Percentiles rank a stretch among this genome's conserved stretches.
phyloP scores from a whole-genome alignment of 1,140 invertebrate genomes.

The Drosophila miranda region DNA sequence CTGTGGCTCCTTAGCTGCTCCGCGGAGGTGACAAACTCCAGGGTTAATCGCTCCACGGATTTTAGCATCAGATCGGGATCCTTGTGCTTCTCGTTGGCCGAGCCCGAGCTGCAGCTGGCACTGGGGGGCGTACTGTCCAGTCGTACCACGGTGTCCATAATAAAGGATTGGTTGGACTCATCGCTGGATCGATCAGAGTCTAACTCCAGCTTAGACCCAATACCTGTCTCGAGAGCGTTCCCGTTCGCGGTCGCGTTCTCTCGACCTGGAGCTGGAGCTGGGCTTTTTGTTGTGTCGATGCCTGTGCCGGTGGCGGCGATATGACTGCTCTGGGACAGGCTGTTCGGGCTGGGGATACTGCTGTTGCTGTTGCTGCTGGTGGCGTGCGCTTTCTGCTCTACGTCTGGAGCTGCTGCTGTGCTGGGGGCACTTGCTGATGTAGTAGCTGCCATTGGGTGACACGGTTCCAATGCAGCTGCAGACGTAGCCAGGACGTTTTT shows the following conservation, averaged over 20 bases:
- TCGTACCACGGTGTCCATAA: conserved; percentile 67
- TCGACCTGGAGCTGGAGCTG: conserved; percentile 49
- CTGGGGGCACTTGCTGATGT: conserved; percentile 79
- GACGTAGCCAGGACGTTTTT: conserved; percentile 85
- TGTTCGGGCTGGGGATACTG: conserved; percentile 16
- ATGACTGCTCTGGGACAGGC: conserved; percentile 24
- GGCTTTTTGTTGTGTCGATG: conserved; percentile 75
- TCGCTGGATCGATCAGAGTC: conserved; percentile 61
- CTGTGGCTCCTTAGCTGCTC: conserved; percentile 81
- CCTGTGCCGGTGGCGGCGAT: conserved; percentile 62
- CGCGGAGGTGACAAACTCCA: conserved; percentile 85
- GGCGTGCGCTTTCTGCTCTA: conserved; percentile 63
- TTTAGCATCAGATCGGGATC: conserved; percentile 88
- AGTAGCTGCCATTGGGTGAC: conserved; percentile 74
- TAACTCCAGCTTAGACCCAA: too few relatives aligned
- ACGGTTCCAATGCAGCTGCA: conserved; percentile 83
- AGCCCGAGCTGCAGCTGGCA: conserved; percentile 2
- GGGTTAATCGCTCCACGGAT: conserved; percentile 86
- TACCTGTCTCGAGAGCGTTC: conserved; percentile 35
- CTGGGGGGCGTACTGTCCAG: conserved; percentile 29
- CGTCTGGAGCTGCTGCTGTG: conserved; percentile 82
- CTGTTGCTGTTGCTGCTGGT: conserved; percentile 21
- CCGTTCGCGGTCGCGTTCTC: conserved; percentile 52
- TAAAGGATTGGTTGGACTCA: conserved; percentile 74
- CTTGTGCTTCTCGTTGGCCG: conserved; percentile 82